phyloP scores from a whole-genome alignment of 2,113 vertebrate genomes.

The Ramphastos sulfuratus region DNA sequence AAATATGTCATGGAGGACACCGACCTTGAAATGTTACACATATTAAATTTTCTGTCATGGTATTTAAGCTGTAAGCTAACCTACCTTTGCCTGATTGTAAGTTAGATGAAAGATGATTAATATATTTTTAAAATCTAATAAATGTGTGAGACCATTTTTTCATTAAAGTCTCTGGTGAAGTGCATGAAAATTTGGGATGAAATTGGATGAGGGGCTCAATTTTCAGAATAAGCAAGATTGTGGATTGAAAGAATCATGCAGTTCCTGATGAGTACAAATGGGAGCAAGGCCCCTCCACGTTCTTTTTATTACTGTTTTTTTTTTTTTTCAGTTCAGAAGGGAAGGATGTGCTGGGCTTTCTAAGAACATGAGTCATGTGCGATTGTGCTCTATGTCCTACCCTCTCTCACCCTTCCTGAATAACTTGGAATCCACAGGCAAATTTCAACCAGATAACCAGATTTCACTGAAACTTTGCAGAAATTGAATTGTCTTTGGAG shows the following conservation, averaged over 20 bases:
- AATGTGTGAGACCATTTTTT: not conserved
- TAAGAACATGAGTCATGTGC: not conserved
- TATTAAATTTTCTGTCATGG: not conserved
- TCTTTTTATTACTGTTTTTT: not conserved
- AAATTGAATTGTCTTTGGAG: not conserved
- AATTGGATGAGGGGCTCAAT: not conserved
- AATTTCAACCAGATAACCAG: not conserved
- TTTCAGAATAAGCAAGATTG: not conserved
- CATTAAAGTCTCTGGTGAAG: not conserved
- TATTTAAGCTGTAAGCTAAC: not conserved
- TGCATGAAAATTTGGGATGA: not conserved
- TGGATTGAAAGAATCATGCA: not conserved
- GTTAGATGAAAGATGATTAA: not conserved
- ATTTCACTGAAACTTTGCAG: not conserved
- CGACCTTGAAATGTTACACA: not conserved
- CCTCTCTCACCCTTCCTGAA: not conserved
- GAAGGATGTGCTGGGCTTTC: not conserved
- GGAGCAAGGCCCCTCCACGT: not conserved
- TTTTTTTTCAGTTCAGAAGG: not conserved
- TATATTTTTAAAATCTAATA: not conserved
- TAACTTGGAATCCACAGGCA: not conserved
- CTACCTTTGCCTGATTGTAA: not conserved
- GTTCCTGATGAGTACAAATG: not conserved
- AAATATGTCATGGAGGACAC: not conserved
- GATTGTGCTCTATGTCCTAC: rapidly evolving